phyloP scores from a whole-genome alignment of 2,113 vertebrate genomes.

The Prolemur simus region DNA sequence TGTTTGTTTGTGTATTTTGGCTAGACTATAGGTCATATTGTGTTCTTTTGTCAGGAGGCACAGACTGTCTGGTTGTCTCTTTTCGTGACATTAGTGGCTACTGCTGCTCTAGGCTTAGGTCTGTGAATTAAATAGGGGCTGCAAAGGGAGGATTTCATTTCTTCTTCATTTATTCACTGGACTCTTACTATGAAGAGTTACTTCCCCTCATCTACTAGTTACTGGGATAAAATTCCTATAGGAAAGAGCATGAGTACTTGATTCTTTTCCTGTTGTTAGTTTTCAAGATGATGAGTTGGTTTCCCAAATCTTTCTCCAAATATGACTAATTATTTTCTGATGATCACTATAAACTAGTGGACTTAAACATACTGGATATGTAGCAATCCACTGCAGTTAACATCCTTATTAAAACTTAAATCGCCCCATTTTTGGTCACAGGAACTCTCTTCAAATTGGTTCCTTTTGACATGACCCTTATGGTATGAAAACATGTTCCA shows the following conservation, averaged over 20 bases:
- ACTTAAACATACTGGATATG: background rate
- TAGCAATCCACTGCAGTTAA: background rate
- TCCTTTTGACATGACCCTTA: background rate
- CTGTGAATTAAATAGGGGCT: background rate
- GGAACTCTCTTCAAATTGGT: background rate
- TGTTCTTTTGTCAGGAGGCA: background rate
- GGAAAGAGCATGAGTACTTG: background rate
- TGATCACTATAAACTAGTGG: background rate
- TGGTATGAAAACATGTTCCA: background rate
- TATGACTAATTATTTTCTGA: background rate
- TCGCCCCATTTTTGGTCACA: background rate
- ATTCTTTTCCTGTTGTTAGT: background rate
- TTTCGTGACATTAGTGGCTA: background rate
- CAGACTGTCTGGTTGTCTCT: background rate
- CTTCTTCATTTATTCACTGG: background rate
- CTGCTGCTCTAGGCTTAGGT: background rate
- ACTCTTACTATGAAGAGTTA: background rate
- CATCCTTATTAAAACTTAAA: background rate
- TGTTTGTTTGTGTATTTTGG: background rate
- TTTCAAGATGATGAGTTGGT: background rate
- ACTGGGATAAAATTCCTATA: background rate
- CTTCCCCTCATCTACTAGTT: background rate
- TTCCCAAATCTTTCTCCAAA: background rate
- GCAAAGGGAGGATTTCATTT: background rate
- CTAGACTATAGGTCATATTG: background rate